Percentiles rank a stretch among this genome's conserved stretches.
Evolutionary conservation across 2,797 vertebrate species (phyloP).

Genomic region (Gouania willdenowi): DNA sequence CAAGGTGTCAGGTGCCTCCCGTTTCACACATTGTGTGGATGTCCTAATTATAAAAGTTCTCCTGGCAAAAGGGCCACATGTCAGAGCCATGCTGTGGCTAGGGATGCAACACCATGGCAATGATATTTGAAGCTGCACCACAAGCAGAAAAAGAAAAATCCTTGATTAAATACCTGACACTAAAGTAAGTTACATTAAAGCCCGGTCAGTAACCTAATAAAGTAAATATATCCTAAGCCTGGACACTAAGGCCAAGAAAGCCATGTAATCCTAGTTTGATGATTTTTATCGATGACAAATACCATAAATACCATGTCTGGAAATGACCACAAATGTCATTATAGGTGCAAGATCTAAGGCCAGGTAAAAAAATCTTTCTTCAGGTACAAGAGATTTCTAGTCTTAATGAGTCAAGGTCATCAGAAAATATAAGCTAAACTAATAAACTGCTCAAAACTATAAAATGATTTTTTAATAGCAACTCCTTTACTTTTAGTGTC

Average conservation of each 20-base stretch:
- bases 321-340: too few relatives aligned
- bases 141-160: constrained; percentile 19
- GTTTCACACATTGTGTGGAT: constrained; percentile 57
- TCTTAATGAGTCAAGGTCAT: too few relatives aligned
- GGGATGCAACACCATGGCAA: constrained; percentile 30
- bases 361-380: too few relatives aligned
- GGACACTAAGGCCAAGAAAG: constrained; percentile 36
- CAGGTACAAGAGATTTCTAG: too few relatives aligned
- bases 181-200: constrained; percentile 33
- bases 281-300: too few relatives aligned
- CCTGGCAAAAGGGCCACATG: constrained; percentile 53
- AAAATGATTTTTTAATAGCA: too few relatives aligned
- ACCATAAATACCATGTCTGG: too few relatives aligned
- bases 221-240: constrained; percentile 35
- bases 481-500: too few relatives aligned
- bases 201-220: constrained; percentile 40
- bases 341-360: too few relatives aligned
- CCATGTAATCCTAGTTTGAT: constrained; percentile 54
- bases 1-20: constrained; percentile 58
- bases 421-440: too few relatives aligned
- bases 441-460: too few relatives aligned
- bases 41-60: constrained; percentile 70
- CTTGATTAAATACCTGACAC: constrained; percentile 40
- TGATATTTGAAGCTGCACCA: constrained; percentile 26
- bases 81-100: constrained; percentile 57